Conservation (phyloP, 1,140 invertebrate species). For the Apis laboriosa region DNA sequence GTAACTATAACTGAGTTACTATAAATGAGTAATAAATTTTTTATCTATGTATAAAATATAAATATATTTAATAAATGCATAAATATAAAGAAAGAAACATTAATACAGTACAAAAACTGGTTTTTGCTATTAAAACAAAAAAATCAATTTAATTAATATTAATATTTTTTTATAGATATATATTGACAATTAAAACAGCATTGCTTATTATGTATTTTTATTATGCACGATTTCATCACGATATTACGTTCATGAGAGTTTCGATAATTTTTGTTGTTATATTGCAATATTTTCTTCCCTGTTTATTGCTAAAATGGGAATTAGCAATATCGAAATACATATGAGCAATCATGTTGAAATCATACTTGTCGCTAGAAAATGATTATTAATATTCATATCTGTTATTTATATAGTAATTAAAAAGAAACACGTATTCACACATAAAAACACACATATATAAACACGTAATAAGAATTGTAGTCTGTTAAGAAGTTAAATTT, state of each 20-base stretch:
- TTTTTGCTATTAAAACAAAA: neutral
- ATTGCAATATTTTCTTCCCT: neutral
- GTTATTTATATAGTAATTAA: constrained; percentile 21
- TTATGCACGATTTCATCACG: neutral
- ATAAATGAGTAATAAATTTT: neutral
- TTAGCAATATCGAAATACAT: neutral
- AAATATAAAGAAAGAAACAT: neutral
- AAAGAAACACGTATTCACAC: neutral
- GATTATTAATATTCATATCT: constrained; percentile 15
- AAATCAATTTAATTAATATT: neutral
- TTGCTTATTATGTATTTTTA: constrained; percentile 20
- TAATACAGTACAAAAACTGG: constrained; percentile 26
- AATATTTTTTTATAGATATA: neutral
- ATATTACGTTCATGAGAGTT: neutral
- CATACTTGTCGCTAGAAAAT: neutral
- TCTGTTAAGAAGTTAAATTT: constrained; percentile 21
- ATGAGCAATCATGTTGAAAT: constrained; percentile 24
- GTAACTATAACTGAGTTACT: no score
- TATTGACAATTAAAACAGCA: neutral
- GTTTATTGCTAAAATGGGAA: constrained; percentile 7
- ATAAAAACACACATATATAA: no score
- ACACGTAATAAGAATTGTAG: neutral
- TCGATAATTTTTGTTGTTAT: constrained; percentile 1
- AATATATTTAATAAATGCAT: constrained; percentile 23
- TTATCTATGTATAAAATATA: constrained; percentile 29